A percentile compares a stretch with the other conserved stretches of the same genome.
Evolutionary conservation across 1,140 invertebrate species (phyloP).

Genomic region (Panagrolaimus sp.): DNA sequence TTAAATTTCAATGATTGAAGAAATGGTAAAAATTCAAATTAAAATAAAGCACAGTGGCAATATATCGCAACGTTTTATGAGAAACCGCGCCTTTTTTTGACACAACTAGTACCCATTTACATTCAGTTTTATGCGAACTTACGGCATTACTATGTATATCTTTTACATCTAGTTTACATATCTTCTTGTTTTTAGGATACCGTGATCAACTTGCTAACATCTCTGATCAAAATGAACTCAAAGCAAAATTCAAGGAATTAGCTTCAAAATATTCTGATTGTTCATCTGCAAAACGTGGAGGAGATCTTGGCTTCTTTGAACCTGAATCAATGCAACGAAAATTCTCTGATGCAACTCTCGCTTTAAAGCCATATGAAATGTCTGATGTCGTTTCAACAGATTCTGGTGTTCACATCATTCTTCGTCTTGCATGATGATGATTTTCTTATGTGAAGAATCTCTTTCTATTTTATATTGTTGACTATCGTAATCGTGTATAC

Average conservation of each 20-base stretch:
- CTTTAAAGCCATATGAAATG: slow-evolving; percentile 82
- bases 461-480: too few relatives aligned
- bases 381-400: slow-evolving; percentile 87
- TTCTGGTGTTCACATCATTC: slow-evolving; percentile 90
- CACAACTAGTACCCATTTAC: too few relatives aligned
- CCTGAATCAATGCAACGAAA: slow-evolving; percentile 89
- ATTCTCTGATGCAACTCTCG: slow-evolving; percentile 92
- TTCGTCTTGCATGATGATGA: slow-evolving; percentile 64
- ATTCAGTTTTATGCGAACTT: slow-evolving; percentile 3
- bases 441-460: too few relatives aligned
- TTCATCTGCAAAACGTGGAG: slow-evolving; percentile 85
- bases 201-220: slow-evolving; percentile 77
- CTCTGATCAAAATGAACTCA: slow-evolving; percentile 65
- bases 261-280: slow-evolving; percentile 89
- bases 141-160: slow-evolving; percentile 17
- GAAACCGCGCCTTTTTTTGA: too few relatives aligned
- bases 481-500: too few relatives aligned
- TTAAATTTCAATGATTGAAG: too few relatives aligned
- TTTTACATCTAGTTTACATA: too few relatives aligned
- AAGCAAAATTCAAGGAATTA: slow-evolving; percentile 72
- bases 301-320: slow-evolving; percentile 87
- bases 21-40: too few relatives aligned
- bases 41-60: too few relatives aligned
- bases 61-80: too few relatives aligned
- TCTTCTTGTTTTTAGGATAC: slow-evolving; percentile 61